Percentiles rank a stretch among this genome's conserved stretches.
Evolutionary conservation across 2,888 invertebrate species (phyloP).

Genomic region (Erebia palarica): DNA sequence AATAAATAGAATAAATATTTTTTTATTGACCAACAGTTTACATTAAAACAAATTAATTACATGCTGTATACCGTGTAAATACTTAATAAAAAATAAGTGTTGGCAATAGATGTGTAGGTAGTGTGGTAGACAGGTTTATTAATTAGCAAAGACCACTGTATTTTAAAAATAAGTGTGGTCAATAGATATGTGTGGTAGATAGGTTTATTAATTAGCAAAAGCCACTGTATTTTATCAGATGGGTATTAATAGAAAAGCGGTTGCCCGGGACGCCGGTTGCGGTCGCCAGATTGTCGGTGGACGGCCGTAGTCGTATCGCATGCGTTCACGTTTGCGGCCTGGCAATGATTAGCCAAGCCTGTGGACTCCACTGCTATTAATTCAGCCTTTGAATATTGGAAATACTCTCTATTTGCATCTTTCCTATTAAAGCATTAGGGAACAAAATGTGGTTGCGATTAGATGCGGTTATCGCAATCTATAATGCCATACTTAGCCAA

Average conservation of each 20-base stretch:
- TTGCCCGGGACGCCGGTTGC: constrained; percentile 35
- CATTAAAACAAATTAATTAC: too few species aligned
- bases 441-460: neutral
- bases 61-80: too few species aligned
- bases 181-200: too few species aligned
- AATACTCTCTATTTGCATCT: neutral
- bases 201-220: neutral
- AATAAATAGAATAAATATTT: too few species aligned
- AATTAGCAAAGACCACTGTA: too few species aligned
- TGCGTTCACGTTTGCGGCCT: constrained; percentile 32
- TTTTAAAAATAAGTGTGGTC: too few species aligned
- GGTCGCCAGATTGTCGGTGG: constrained; percentile 38
- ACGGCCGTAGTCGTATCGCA: constrained; percentile 36
- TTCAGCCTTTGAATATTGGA: constrained; percentile 6
- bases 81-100: too few species aligned
- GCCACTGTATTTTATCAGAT: constrained; percentile 5
- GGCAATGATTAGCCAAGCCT: constrained; percentile 37
- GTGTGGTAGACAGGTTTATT: too few species aligned
- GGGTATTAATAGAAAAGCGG: constrained; percentile 29
- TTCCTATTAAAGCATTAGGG: neutral
- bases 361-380: constrained; percentile 21
- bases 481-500: too few species aligned
- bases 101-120: too few species aligned
- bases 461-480: neutral
- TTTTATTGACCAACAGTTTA: too few species aligned